Base-by-base conservation (phyloP, 2,888 invertebrate genomes). In the Oligia strigilis region DNA sequence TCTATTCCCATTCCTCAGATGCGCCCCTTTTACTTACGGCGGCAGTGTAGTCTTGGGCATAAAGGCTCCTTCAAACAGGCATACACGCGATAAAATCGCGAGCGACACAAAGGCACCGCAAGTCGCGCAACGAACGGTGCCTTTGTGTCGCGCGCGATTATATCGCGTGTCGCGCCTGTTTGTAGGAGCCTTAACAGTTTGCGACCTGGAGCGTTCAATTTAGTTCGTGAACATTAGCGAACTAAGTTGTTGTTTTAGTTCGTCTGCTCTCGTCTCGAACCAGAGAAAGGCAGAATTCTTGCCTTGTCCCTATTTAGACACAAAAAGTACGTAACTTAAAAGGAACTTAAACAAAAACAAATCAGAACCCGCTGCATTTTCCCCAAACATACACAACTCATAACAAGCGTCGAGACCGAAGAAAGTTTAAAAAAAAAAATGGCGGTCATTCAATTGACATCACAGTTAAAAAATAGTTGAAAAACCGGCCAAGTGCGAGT, bases 361-460 rank as follows among this genome's bases (percentile, higher is more conserved):
- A 49, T 23, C 17, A 60, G 2, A 46, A 75, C 46, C 23, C 14
- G 29, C 40, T 36, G 60, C 29, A 43, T 62, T 69, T n/a, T 36
- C 23, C 2, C 60, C 13, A 19, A 52, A 62, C 43, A 23, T 52
- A 6, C 4, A 36, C 36, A 77, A 76, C 17, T 76, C 9, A 17
- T 36, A 36, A 43, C 29, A 75, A 36, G 9, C 43, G 49, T 19
- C 8, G 9, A 4, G 40, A 9, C 9, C 8, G 13, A 17, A 11
- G 23, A 49, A 49, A 62, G n/a, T 49, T 76, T 3, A 0, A 0
- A 46, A 58, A 0, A 46, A 58, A 60, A 65, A 75, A 77, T 69
- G 62, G 13, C 9, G 43, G n/a, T 36, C 36, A 77, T 84, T 77
- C 14, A 71, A 84, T 75, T 77, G 65, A 62, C 66, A 77, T 79